These are phyloP conservation scores for Callimorpha dominula DNA, from an alignment of 2,888 invertebrate species.

Conservation along the genomic window DNA sequence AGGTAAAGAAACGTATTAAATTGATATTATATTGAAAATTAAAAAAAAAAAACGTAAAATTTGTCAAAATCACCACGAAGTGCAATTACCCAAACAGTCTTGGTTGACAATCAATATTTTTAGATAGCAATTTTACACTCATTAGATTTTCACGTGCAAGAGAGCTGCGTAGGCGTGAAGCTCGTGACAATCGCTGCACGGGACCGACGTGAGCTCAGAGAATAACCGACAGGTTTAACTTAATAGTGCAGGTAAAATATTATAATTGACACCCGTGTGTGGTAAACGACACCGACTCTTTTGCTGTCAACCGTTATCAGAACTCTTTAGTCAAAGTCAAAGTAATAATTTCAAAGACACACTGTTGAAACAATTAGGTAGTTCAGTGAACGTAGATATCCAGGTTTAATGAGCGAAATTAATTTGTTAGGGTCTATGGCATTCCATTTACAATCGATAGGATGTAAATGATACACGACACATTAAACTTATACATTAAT, in stretches of 20 bases:
- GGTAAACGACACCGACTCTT: background rate
- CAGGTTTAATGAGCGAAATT: no score
- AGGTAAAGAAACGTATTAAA: no score
- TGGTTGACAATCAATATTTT: conserved; percentile 9
- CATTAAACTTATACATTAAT: no score
- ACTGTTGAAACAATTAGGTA: background rate
- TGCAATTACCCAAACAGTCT: background rate
- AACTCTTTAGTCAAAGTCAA: background rate
- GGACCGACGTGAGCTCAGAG: background rate
- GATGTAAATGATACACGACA: no score
- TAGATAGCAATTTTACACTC: conserved; percentile 5
- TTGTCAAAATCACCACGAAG: background rate
- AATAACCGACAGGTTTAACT: background rate
- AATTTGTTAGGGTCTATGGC: no score
- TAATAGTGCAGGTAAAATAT: background rate
- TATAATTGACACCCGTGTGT: background rate
- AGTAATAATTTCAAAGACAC: background rate
- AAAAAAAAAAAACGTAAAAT: background rate
- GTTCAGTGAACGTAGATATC: no score
- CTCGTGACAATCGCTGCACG: conserved; percentile 8
- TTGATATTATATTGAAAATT: no score
- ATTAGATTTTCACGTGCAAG: conserved; percentile 16
- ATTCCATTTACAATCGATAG: no score
- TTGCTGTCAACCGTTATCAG: no score
- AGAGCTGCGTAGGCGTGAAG: conserved; percentile 16